Conservation (phyloP, 2,888 invertebrate species). For the Invenusta paracnida region DNA sequence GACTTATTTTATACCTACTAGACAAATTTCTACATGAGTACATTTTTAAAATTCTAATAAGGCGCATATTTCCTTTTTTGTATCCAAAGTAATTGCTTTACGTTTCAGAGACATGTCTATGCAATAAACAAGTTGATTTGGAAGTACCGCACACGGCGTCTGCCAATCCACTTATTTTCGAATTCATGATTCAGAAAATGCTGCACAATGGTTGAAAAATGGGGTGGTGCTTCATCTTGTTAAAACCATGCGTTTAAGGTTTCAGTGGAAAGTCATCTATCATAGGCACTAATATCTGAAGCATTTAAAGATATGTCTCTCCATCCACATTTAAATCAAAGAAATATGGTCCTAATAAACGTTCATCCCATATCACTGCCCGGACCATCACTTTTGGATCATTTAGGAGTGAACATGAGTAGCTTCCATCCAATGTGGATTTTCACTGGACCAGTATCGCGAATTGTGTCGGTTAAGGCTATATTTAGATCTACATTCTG, state of each 20-base stretch:
- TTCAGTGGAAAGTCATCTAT: neutral
- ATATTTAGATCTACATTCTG: no score
- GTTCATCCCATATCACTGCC: constrained; percentile 22
- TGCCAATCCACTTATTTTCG: neutral
- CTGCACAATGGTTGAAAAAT: neutral
- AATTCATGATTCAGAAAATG: neutral
- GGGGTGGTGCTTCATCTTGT: neutral
- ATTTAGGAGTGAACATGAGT: constrained; percentile 17
- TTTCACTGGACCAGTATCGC: constrained; percentile 24
- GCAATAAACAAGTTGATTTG: no score
- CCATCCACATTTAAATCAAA: constrained; percentile 34
- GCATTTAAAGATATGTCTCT: neutral
- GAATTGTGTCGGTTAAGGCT: constrained; percentile 37
- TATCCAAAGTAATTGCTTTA: no score
- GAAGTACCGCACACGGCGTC: constrained; percentile 55
- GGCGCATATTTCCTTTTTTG: no score
- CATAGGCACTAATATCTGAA: neutral
- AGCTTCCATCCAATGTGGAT: constrained; percentile 22
- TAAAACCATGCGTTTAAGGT: neutral
- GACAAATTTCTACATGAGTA: no score
- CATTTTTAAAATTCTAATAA: no score
- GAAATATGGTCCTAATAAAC: constrained; percentile 37
- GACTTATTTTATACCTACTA: no score
- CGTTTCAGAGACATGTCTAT: no score
- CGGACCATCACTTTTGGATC: constrained; percentile 10